phyloP scores from a whole-genome alignment of 2,113 vertebrate genomes.

The Rhinolophus sinicus region DNA sequence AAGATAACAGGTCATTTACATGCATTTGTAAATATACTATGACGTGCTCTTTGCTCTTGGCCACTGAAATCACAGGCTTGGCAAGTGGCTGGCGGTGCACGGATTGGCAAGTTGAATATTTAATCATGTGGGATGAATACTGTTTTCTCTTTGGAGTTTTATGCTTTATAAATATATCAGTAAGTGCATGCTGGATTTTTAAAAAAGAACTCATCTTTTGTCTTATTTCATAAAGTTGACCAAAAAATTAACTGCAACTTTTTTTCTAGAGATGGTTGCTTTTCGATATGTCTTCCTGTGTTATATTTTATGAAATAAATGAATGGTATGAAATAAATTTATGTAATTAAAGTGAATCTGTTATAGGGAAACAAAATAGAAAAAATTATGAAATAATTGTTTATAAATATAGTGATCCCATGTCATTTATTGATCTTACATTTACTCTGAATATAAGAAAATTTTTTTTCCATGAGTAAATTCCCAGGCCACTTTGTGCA shows the following conservation, averaged over 20 bases:
- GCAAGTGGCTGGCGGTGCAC: conserved; percentile 86
- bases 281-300: not conserved
- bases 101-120: conserved; percentile 88
- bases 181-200: not conserved
- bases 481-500: not conserved
- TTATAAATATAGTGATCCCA: not conserved
- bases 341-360: conserved; percentile 25
- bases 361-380: conserved; percentile 42
- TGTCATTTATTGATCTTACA: not conserved
- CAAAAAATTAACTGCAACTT: not conserved
- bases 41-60: conserved; percentile 86
- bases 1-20: not conserved
- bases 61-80: conserved; percentile 83
- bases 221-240: not conserved
- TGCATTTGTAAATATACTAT: not conserved
- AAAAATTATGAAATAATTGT: conserved; percentile 17
- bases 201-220: conserved; percentile 27
- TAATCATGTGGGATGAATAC: conserved; percentile 45
- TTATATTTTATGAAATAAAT: not conserved
- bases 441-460: not conserved
- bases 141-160: conserved; percentile 8
- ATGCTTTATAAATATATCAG: conserved; percentile 5
- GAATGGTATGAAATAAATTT: conserved; percentile 10
- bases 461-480: not conserved
- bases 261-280: not conserved